These are phyloP conservation scores for Chelonus insularis DNA, from an alignment of 1,140 invertebrate species.

Conservation along the genomic window DNA sequence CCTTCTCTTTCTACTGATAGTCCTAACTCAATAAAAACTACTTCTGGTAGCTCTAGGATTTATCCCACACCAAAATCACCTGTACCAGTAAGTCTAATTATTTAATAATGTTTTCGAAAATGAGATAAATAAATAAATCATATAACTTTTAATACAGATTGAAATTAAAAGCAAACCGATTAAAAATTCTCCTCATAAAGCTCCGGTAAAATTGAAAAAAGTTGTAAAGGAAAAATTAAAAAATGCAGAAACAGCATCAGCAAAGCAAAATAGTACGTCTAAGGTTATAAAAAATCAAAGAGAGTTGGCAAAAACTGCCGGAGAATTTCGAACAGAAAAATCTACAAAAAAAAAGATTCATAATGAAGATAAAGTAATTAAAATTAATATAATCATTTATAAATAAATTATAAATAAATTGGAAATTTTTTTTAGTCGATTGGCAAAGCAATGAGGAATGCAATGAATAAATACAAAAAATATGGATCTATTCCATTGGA, in stretches of 20 bases:
- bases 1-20: background rate
- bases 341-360: background rate
- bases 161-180: background rate
- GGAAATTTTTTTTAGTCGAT: slow-evolving; percentile 35
- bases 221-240: background rate
- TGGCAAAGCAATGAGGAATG: slow-evolving; percentile 37
- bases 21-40: slow-evolving; percentile 5
- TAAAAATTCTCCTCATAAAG: background rate
- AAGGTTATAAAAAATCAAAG: slow-evolving; percentile 10
- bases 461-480: slow-evolving; percentile 43
- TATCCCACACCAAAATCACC: slow-evolving; percentile 25
- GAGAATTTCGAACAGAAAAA: slow-evolving; percentile 7
- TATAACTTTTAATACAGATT: background rate
- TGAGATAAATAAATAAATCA: background rate
- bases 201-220: background rate
- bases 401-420: background rate
- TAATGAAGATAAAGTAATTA: slow-evolving; percentile 2
- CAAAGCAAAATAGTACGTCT: background rate
- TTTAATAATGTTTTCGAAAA: background rate
- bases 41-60: background rate
- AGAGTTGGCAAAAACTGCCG: slow-evolving; percentile 15
- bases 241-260: background rate
- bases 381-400: background rate
- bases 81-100: slow-evolving; percentile 25
- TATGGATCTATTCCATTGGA: slow-evolving; percentile 29